Base-by-base conservation (phyloP, 2,888 invertebrate species). In the Drosophila glabriapex region DNA sequence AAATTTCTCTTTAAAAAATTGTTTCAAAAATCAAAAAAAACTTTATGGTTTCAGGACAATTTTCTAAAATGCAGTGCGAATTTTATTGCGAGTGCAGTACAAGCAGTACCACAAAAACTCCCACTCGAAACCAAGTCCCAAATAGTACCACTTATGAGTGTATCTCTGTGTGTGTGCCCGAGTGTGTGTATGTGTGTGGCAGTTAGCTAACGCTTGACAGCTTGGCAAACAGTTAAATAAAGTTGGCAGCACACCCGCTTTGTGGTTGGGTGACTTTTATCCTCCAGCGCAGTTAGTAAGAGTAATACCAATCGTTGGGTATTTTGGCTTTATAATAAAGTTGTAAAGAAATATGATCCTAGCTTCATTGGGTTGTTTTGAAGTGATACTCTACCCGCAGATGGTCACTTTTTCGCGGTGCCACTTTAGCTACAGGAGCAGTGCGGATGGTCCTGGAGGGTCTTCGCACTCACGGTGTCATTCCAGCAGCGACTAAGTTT, bases 141-240 rank as follows among this genome's bases (percentile, higher is more conserved):
- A 76, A 73, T 60, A 71, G 62, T 55, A 55, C 46, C 62, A 76
- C 73, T 58, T 61, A 69, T 63, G 52, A 56, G 56, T 41, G 22
- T 46, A 46, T 25, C 46, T 16, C 46, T 9, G 46, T 16, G 53
- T 58, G 37, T 54, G 37, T 70, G 43, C 49, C 54, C 43, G 31
- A 65, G 62, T 25, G 68, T 43, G 39, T 59, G 31, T 35, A 39
- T 52, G 29, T 73, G 12, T 56, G 54, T 53, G 28, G 53, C 84
- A 78, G 89, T 84, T 86, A 80, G 84, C 85, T 82, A 86, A 73
- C 87, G 83, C 87, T 83, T 87, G 88, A 83, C 89, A 85, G 85
- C 83, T 89, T 85, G 82, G 85, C 89, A 86, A 89, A 89, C 90
- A 88, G 85, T 85, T 88, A 88, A 88, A 88, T 88, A 89, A 88